Base-by-base conservation (phyloP, 2,797 vertebrate species). In the Australoheros facetus region DNA sequence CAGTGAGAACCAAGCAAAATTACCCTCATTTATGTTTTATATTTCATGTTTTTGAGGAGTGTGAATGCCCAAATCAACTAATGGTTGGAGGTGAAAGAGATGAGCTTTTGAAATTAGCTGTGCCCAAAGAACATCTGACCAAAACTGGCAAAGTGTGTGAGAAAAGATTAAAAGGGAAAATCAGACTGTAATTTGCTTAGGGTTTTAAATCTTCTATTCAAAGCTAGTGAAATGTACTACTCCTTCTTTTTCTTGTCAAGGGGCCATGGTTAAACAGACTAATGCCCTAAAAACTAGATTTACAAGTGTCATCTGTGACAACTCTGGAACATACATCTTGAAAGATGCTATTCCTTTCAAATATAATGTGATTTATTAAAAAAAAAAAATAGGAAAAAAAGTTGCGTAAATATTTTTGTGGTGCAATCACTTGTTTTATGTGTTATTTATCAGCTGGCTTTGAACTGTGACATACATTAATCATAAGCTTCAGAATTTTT, bases 401-500 rank as follows among this genome's bases (percentile, higher is more conserved):
- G 39, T 45, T 45, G 10, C 5, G 26, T 48, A 28, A 26, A 62
- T 23, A 5, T 10, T 23, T 66, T 66, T 48, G 62, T 66, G 4
- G 39, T 28, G 16, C 23, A 48, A 17, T 66, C 23, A 28, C 39
- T 66, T 66, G 23, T 66, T 28, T 11, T 45, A 26, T 45, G 37
- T 64, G 39, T 26, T 26, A 64, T 64, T 64, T 48, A 28, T 66
- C 23, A 45, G 21, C 39, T 26, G 23, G 39, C 60, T 45, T 45
- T 64, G 39, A 45, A 45, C 60, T 64, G 37, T 64, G 0, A 64
- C 60, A 64, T 26, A 45, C 60, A 45, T 45, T 64, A 26, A 26
- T 64, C 60, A 64, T 45, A 26, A 45, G 39, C 60, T 17, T 21
- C 39, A 64, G 39, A 64, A 66, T 66, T 48, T n/a, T 51, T 51